Evolutionary conservation across 2,888 invertebrate genomes (phyloP).

Genomic region (Scaptomyza tumidula): DNA sequence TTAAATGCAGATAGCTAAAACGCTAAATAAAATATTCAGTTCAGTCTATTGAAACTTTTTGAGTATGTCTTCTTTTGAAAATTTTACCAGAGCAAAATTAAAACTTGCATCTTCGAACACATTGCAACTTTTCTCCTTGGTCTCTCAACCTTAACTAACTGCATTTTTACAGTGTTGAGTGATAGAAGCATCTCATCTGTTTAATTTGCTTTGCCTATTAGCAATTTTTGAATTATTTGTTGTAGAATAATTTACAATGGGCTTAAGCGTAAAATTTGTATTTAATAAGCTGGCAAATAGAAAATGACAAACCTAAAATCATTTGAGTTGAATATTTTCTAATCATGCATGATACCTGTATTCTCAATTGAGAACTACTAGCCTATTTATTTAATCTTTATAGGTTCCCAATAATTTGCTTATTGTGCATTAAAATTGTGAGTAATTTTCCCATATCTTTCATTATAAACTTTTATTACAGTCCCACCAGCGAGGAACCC

Average conservation of each 20-base stretch:
- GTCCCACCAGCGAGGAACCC: slow-evolving; percentile 13
- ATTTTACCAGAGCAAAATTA: slow-evolving; percentile 26
- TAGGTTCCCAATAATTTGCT: not conserved
- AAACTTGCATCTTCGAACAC: slow-evolving; percentile 7
- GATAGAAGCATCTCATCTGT: not conserved
- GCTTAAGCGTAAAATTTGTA: not conserved
- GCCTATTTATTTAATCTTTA: not conserved
- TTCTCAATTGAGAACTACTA: not conserved
- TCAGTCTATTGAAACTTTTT: not conserved
- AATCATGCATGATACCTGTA: not conserved
- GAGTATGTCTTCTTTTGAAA: fast-evolving
- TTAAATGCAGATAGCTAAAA: slow-evolving; percentile 20
- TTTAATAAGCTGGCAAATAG: not conserved
- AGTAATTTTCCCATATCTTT: not conserved
- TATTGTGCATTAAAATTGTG: not conserved
- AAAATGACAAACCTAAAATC: not conserved
- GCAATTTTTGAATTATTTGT: not conserved
- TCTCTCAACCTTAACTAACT: slow-evolving; percentile 7
- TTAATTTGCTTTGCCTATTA: not conserved
- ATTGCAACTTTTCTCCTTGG: slow-evolving; percentile 12
- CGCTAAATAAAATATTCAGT: slow-evolving; percentile 16
- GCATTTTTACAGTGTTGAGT: not conserved
- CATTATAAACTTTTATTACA: slow-evolving; percentile 2
- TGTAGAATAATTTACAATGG: not conserved
- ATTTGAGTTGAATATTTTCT: not conserved